Evolutionary conservation across 2,113 vertebrate genomes (phyloP), one percentile per base, ranked within the genome.

Genomic region (Tautogolabrus adspersus): DNA sequence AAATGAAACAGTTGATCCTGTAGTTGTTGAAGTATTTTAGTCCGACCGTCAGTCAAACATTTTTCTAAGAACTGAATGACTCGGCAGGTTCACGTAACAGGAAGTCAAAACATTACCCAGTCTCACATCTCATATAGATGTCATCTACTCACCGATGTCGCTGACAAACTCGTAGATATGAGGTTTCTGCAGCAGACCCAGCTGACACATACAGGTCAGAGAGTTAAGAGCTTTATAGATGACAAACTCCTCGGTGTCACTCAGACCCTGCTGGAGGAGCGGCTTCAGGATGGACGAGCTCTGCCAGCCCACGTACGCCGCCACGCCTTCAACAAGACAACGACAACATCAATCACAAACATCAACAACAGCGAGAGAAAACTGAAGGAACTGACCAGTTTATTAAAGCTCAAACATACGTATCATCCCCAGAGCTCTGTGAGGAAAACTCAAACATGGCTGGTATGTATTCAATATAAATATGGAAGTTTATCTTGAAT

Each of bases 221-320:
- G 97, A 96, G 65, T 97, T 96, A 42, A 99, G 97, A 23, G 98
- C 96, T 91, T 99, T 99, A 85, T 97, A 98, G 88, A 99, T 98
- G 69, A 99, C 98, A 71, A 99, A 99, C 93, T 99, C 98, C 92
- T 99, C 98, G 0, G 96, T 96, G 90, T 99, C 98, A 38, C 96
- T 98, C 65, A 99, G 95, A 3, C 98, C 98, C 92, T 99, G 98
- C 77, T 99, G 98, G 52, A 99, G 95, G 38, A 99, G 93, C 8
- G 98, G 98, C 84, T 99, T 99, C 84, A 99, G 90, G 89, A 99
- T 98, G 26, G 97, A 97, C 1, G 98, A 99, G 78, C 98, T 99
- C 64, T 99, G 98, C 98, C 98, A 99, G 76, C 98, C 98, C 73
- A 99, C 98, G 1, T 99, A 99, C 65, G 97, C 98, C 22, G 98